These are phyloP conservation scores for Enoplosus armatus DNA, from an alignment of 2,797 vertebrate species.

Conservation along the genomic window DNA sequence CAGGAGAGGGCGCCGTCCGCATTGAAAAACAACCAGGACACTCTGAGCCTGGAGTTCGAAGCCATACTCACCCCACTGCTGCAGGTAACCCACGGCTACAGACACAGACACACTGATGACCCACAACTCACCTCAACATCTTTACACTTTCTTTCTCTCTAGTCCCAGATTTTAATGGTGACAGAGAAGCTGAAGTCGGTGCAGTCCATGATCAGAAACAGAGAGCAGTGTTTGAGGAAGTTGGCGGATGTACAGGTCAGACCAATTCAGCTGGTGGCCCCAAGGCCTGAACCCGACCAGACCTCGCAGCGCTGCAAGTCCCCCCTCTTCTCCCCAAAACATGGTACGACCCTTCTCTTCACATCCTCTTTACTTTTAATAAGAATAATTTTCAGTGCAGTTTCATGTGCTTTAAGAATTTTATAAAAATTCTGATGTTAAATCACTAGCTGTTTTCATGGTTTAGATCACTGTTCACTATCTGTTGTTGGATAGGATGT, in stretches of 20 bases:
- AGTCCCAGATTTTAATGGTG: constrained; percentile 89
- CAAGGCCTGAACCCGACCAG: constrained; percentile 85
- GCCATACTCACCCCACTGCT: constrained; percentile 90
- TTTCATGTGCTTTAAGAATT: not conserved
- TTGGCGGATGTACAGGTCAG: constrained; percentile 87
- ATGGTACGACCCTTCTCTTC: constrained; percentile 83
- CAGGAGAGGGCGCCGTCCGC: constrained; percentile 88
- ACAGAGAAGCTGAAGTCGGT: constrained; percentile 90
- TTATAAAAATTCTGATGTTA: not conserved
- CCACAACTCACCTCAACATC: not conserved
- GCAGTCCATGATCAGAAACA: constrained; percentile 90
- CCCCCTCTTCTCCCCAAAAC: constrained; percentile 91
- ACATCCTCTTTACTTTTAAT: not conserved
- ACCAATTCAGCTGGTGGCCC: constrained; percentile 90
- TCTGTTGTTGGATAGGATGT: not conserved
- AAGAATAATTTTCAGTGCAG: no score
- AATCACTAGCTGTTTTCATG: not conserved
- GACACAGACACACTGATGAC: not conserved
- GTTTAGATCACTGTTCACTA: not conserved
- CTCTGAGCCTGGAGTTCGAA: constrained; percentile 90
- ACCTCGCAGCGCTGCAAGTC: constrained; percentile 84
- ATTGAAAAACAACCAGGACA: constrained; percentile 85
- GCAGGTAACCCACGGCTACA: constrained; percentile 85
- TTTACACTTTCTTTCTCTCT: not conserved
- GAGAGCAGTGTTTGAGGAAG: constrained; percentile 90